Base-by-base conservation (phyloP, 2,888 invertebrate species). In the Crocallis elinguaria region DNA sequence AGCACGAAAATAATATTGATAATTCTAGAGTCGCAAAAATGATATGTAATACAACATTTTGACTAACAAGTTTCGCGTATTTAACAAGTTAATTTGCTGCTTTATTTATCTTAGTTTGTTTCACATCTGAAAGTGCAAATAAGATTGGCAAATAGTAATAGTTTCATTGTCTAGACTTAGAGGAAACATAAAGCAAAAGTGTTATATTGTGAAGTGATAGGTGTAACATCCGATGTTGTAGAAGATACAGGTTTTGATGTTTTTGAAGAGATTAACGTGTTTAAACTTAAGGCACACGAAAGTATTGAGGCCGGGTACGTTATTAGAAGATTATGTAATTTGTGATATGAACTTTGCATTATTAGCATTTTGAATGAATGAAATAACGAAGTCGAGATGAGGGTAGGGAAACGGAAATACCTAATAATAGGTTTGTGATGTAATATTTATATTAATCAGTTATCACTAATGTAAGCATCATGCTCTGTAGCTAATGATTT, bases 61-160 rank as follows among this genome's bases (percentile, higher is more conserved):
- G 23, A 46, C 61, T 64, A 73, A 66, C 61, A 67, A 43, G 25
- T 66, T 66, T 62, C 56, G 55, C 58, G 63, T 79, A 71, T 79
- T 73, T 72, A 77, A 77, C 73, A 80, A 69, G 69, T 60, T 67
- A 53, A 69, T 71, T 70, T 58, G 66, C 70, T 74, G 77, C 71
- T 77, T 77, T 83, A 81, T 88, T 87, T 82, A 75, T 77, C 75
- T 69, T 72, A 67, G 69, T 62, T 74, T 76, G 46, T 43, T 37
- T 37, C 21, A 86, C 79, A 77, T 86, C 84, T 67, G 87, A 90
- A 89, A 90, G 90, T 87, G 73, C 82, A 88, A 89, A 89, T 76
- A 88, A 65, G 73, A 68, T 69, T 70, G 73, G 82, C 75, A 85
- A 86, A 86, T 79, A 83, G 75, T 74, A 75, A 67, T 66, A 66